These are phyloP conservation scores for Charadrius vociferus DNA, from an alignment of 2,113 vertebrate species.

Conservation along the genomic window DNA sequence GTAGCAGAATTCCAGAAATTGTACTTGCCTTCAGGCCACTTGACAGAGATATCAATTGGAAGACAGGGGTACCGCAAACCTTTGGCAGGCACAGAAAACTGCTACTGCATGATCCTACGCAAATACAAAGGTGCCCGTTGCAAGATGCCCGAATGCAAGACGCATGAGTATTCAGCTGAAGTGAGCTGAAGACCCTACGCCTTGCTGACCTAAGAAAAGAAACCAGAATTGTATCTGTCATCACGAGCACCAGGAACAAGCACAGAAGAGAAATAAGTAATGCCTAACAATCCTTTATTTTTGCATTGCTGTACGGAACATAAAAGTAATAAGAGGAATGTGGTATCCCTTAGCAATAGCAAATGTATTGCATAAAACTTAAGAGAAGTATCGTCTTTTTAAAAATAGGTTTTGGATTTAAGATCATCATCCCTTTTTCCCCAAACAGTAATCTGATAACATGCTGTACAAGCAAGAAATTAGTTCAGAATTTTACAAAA, in stretches of 20 bases:
- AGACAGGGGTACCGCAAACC: neutral
- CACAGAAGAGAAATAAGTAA: neutral
- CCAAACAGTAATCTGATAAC: neutral
- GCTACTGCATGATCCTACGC: fast-evolving
- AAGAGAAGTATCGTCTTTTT: neutral
- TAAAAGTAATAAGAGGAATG: neutral
- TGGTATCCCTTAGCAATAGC: neutral
- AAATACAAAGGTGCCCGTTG: neutral
- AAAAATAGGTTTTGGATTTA: neutral
- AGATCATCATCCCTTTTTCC: neutral
- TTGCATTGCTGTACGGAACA: neutral
- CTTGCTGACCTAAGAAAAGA: neutral
- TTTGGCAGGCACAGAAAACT: neutral
- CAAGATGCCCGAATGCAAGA: neutral
- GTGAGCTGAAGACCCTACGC: neutral
- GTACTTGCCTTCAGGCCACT: neutral
- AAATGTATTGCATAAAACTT: neutral
- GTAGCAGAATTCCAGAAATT: neutral
- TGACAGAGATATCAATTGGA: neutral
- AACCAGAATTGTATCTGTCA: neutral
- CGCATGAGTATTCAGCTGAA: neutral
- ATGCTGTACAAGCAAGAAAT: neutral
- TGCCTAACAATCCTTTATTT: neutral
- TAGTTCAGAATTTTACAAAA: neutral
- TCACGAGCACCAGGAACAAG: neutral